phyloP scores from a whole-genome alignment of 2,888 invertebrate species.

The Sylvicola fuscatus region DNA sequence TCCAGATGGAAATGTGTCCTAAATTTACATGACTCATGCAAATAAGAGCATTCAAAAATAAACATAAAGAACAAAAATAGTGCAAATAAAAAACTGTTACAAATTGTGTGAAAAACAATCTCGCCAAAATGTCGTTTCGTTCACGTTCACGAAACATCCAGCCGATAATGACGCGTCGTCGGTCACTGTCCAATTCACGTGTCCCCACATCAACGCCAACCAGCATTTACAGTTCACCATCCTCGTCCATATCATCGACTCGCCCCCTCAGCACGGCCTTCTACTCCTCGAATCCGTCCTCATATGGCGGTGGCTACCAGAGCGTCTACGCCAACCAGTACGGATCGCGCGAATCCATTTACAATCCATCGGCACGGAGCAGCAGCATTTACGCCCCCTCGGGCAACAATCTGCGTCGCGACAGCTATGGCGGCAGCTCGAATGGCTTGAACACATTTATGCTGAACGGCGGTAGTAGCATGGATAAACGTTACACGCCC shows the following conservation, averaged over 20 bases:
- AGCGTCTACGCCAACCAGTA: conserved; percentile 22
- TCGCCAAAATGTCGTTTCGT: conserved; percentile 21
- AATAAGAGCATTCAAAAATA: too few relatives aligned
- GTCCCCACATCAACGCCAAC: conserved; percentile 14
- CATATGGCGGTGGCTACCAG: conserved; percentile 14
- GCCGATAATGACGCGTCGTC: conserved; percentile 26
- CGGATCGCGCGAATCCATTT: conserved; percentile 20
- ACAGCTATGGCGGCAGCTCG: conserved; percentile 9
- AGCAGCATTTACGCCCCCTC: conserved; percentile 1
- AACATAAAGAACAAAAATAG: too few relatives aligned
- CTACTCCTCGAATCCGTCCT: conserved; percentile 3
- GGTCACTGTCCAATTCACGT: conserved; percentile 30
- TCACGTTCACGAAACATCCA: conserved; percentile 22
- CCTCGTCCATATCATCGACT: conserved; percentile 13
- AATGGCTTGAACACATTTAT: conserved; percentile 6
- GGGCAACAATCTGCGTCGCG: conserved; percentile 12
- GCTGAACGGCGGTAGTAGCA: conserved; percentile 6
- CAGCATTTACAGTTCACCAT: conserved; percentile 12
- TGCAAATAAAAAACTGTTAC: not conserved
- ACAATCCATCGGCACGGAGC: conserved; percentile 14
- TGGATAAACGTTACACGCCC: too few relatives aligned
- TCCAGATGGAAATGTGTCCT: too few relatives aligned
- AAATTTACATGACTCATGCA: too few relatives aligned
- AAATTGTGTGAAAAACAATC: not conserved
- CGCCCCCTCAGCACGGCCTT: conserved; percentile 18